phyloP scores from a whole-genome alignment of 2,113 vertebrate species.

The Chloebia gouldiae region DNA sequence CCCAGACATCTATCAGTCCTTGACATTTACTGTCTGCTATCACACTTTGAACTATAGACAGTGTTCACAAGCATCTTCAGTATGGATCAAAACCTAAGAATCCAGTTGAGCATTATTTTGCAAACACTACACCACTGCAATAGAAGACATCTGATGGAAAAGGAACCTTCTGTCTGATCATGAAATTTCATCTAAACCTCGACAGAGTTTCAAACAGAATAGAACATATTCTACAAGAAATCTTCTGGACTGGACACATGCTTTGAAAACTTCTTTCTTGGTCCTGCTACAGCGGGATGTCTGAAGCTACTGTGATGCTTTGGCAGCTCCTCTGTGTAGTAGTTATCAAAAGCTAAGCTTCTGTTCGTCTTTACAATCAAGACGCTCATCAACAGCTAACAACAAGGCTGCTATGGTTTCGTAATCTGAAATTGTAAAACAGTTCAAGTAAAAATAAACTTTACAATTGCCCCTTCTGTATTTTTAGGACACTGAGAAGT shows the following conservation, averaged over 20 bases:
- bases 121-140: neutral
- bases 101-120: neutral
- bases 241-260: neutral
- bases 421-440: neutral
- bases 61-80: fast-evolving
- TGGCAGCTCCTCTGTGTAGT: neutral
- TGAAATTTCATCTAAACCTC: neutral
- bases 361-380: neutral
- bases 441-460: neutral
- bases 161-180: neutral
- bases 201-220: neutral
- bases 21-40: neutral
- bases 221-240: neutral
- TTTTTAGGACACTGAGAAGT: neutral
- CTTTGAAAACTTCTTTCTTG: neutral
- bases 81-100: neutral
- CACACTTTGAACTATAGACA: neutral
- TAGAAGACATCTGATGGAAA: neutral
- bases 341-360: neutral
- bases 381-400: neutral
- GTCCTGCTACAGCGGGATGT: neutral
- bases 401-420: fast-evolving
- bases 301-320: neutral
- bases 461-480: neutral
- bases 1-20: neutral